Evolutionary conservation across 2,797 vertebrate genomes (phyloP).

Genomic region (Micrastur ruficollis): DNA sequence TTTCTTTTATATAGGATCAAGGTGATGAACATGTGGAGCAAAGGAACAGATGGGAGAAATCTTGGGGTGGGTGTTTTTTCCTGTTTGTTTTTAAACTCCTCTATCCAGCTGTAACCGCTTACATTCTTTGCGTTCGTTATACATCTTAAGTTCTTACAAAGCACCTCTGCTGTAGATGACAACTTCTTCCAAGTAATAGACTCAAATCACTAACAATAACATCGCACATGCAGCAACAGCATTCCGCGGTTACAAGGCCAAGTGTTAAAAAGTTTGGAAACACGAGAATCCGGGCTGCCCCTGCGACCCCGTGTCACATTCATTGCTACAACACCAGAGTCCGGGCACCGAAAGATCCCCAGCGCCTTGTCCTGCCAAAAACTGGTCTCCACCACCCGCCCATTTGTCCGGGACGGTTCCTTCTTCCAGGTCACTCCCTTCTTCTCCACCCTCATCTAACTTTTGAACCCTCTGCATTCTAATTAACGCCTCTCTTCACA

Average conservation of each 20-base stretch:
- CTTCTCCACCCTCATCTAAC: not conserved
- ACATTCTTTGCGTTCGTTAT: not conserved
- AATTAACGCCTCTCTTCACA: not conserved
- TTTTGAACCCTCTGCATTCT: not conserved
- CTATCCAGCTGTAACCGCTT: not conserved
- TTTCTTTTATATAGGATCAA: not conserved
- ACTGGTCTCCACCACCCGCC: accelerated
- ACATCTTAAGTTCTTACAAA: not conserved
- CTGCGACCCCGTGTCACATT: not conserved
- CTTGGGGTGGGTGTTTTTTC: not conserved
- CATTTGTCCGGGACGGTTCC: not conserved
- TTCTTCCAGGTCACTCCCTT: not conserved
- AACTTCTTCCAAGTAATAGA: not conserved
- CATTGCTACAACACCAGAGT: not conserved
- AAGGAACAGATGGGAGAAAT: not conserved
- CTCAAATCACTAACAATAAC: not conserved
- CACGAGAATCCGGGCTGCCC: not conserved
- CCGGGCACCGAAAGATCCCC: not conserved
- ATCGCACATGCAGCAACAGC: accelerated
- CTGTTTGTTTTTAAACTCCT: not conserved
- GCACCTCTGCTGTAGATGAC: not conserved
- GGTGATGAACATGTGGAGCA: not conserved
- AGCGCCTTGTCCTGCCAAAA: not conserved
- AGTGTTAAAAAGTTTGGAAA: not conserved
- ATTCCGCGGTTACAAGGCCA: not conserved